Evolutionary conservation across 2,888 invertebrate genomes (phyloP).

Genomic region (Sarcophaga rosellei): DNA sequence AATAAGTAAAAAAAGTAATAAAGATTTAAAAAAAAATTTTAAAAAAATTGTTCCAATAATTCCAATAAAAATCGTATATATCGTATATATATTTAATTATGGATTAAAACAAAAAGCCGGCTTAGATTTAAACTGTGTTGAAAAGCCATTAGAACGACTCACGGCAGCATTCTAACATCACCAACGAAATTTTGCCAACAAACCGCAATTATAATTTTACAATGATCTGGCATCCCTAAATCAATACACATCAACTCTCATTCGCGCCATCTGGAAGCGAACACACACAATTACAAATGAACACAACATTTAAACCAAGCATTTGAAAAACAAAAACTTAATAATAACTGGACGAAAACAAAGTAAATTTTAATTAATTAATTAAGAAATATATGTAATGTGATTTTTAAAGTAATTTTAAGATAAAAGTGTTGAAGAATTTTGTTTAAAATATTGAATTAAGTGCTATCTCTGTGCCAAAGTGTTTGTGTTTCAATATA

Average conservation of each 20-base stretch:
- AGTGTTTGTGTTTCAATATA: not conserved
- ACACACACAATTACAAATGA: not conserved
- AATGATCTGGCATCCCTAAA: constrained; percentile 17
- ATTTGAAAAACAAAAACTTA: not conserved
- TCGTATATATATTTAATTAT: too few species aligned
- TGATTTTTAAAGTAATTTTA: not conserved
- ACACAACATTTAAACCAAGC: constrained; percentile 24
- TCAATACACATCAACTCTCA: not conserved
- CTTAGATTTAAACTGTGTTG: too few species aligned
- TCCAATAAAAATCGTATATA: too few species aligned
- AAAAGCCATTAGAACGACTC: too few species aligned
- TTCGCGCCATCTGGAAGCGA: constrained; percentile 25
- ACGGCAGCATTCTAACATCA: too few species aligned
- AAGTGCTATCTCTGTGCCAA: not conserved
- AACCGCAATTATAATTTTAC: not conserved
- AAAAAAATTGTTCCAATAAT: too few species aligned
- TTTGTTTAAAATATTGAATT: not conserved
- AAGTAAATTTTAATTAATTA: not conserved
- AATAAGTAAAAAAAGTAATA: too few species aligned
- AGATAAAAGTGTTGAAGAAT: constrained; percentile 7
- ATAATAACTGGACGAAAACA: not conserved
- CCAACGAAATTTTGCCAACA: not conserved
- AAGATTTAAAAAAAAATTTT: too few species aligned
- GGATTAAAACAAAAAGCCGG: too few species aligned
- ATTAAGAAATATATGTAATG: not conserved